Percentiles rank a stretch among this genome's conserved stretches.
Conservation (phyloP, 2,888 invertebrate species). For the Nephrotoma guestfalica region DNA sequence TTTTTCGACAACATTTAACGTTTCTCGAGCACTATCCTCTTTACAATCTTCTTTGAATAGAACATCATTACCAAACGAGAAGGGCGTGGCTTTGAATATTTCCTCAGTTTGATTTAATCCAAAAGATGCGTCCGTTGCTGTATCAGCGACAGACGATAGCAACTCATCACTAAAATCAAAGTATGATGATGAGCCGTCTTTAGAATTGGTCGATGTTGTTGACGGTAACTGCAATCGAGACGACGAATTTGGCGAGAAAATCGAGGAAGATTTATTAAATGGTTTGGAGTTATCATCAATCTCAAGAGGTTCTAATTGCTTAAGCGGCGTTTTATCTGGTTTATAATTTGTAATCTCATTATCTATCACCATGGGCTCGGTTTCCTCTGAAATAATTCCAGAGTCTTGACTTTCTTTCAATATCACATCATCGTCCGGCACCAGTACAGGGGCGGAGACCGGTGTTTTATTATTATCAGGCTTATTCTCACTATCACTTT, state of each 20-base stretch:
- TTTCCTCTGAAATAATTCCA: background rate
- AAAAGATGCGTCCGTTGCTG: background rate
- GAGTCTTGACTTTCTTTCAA: background rate
- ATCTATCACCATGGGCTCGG: background rate
- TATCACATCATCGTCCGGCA: background rate
- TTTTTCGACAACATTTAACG: slow-evolving; percentile 71
- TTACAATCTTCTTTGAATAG: slow-evolving; percentile 35
- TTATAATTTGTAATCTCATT: background rate
- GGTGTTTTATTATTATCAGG: background rate
- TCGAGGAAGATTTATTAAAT: background rate
- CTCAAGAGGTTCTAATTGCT: background rate
- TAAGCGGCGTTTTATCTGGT: background rate
- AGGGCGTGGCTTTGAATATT: slow-evolving; percentile 22
- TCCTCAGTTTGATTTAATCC: background rate
- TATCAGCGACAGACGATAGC: background rate
- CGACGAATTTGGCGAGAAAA: background rate
- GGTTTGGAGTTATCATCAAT: background rate
- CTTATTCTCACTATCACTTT: slow-evolving; percentile 2
- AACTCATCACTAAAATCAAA: slow-evolving; percentile 5
- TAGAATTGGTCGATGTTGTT: background rate
- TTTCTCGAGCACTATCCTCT: slow-evolving; percentile 60
- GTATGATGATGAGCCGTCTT: background rate
- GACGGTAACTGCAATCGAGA: background rate
- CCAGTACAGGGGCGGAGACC: background rate
- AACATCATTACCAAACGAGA: slow-evolving; percentile 37